phyloP scores from a whole-genome alignment of 2,113 vertebrate species.

The Corydoras sp. region DNA sequence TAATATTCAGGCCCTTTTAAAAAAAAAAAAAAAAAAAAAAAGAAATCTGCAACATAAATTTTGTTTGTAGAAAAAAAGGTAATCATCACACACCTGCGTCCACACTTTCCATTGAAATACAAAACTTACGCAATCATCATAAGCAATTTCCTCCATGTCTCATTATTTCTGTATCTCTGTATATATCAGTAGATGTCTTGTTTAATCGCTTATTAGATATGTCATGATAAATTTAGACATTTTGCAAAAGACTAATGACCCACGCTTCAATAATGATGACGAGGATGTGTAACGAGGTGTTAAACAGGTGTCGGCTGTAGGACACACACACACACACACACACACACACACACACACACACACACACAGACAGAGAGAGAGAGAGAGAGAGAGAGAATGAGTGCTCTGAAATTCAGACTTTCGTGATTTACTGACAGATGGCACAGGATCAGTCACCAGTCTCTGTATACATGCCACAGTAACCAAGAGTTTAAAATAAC shows the following conservation, averaged over 20 bases:
- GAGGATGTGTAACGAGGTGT: constrained; percentile 38
- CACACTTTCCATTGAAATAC: no score
- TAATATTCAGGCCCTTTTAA: no score
- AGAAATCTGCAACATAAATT: no score
- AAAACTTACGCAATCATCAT: not conserved
- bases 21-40: no score
- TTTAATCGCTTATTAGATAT: constrained; percentile 19
- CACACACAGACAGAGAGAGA: no score
- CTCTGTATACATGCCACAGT: constrained; percentile 25
- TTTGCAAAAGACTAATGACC: constrained; percentile 37
- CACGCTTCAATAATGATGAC: constrained; percentile 33
- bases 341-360: constrained; percentile 7
- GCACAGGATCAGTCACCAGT: constrained; percentile 39
- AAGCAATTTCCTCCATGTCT: not conserved
- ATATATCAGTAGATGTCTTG: constrained; percentile 5
- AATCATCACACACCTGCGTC: no score
- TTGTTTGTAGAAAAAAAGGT: no score
- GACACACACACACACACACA: not conserved
- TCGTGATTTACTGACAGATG: constrained; percentile 43
- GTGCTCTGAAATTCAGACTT: constrained; percentile 41
- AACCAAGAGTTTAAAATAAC: constrained; percentile 34
- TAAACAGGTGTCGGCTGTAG: constrained; percentile 38
- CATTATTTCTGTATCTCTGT: not conserved
- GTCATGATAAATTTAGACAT: constrained; percentile 12
- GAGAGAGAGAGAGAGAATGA: not conserved